Base-by-base conservation (phyloP, 2,888 invertebrate species). In the Neocrepidodera transversa region DNA sequence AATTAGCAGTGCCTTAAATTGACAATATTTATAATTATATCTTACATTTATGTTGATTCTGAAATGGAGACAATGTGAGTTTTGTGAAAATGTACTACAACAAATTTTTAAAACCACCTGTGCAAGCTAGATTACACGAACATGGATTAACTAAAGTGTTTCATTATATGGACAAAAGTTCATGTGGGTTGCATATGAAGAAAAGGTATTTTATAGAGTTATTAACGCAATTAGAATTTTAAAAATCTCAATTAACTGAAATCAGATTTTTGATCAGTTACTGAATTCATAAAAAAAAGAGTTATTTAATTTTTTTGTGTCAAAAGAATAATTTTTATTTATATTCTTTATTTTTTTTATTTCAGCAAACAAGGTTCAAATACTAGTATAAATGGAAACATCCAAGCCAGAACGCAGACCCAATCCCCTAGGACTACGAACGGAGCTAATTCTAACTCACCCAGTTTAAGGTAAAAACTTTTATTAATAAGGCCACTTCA, bases 21-120 rank as follows among this genome's bases (percentile, higher is more conserved):
- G 35, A 35, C 30, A 30, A 30, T 30, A 6, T 23, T 4, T 10
- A 6, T 7, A 30, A 30, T 6, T 10, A 10, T 10, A 10, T 30
- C n/a, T n/a, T n/a, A 10, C 13, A 28, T 4, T 35, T 35, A 14
- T 20, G 1, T 20, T 20, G 2, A 20, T 45, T 26, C 26, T 18
- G 16, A 45, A 14, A 43, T 26, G 26, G 20, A 14, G 6, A 45
- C 13, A 38, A 17, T 38, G 17, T 2, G 2, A 45, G 16, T 14
- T 23, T n/a, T 23, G 23, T 13, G 20, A 43, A 43, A 30, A 80
- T 80, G 80, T 80, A 79, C 68, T 80, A 80, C 63, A 76, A 78
- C 60, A 76, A 74, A 60, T 79, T 72, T 71, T 68, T 80, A 52
- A 79, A 77, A 68, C 79, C 79, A 2, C 79, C 79, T 2, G 68